Evolutionary conservation across 2,113 vertebrate genomes (phyloP).

Genomic region (Ailurus styani): DNA sequence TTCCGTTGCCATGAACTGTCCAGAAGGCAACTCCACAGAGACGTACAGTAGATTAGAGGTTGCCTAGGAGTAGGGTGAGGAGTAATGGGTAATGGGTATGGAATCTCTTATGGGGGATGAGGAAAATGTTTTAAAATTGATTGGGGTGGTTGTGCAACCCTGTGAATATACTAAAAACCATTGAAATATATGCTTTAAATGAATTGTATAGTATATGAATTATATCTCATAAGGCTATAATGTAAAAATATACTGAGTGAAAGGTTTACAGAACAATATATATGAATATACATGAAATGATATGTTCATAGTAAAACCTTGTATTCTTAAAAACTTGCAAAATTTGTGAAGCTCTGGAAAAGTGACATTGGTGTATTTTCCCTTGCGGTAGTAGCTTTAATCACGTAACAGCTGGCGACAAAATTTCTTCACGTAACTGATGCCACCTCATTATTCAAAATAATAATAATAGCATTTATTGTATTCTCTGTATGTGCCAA

Average conservation of each 20-base stretch:
- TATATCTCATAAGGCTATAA: not conserved
- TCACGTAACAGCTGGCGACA: not conserved
- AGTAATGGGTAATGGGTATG: not conserved
- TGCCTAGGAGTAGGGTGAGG: not conserved
- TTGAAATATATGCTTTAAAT: not conserved
- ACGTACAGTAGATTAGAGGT: not conserved
- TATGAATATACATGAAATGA: not conserved
- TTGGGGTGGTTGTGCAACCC: not conserved
- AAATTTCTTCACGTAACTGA: not conserved
- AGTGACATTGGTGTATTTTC: not conserved
- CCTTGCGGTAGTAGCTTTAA: not conserved
- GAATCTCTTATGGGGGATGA: not conserved
- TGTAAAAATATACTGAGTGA: not conserved
- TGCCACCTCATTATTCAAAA: not conserved
- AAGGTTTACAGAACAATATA: not conserved
- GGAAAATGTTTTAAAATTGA: not conserved
- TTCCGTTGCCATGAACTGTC: not conserved
- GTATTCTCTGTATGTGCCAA: not conserved
- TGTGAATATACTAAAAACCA: not conserved
- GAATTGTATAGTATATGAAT: not conserved
- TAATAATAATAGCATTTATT: not conserved
- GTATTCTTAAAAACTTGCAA: not conserved
- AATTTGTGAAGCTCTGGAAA: not conserved
- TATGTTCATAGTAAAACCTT: not conserved
- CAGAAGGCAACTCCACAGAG: not conserved